Base-by-base conservation (phyloP, 2,113 vertebrate genomes). In the Oophaga pumilio region DNA sequence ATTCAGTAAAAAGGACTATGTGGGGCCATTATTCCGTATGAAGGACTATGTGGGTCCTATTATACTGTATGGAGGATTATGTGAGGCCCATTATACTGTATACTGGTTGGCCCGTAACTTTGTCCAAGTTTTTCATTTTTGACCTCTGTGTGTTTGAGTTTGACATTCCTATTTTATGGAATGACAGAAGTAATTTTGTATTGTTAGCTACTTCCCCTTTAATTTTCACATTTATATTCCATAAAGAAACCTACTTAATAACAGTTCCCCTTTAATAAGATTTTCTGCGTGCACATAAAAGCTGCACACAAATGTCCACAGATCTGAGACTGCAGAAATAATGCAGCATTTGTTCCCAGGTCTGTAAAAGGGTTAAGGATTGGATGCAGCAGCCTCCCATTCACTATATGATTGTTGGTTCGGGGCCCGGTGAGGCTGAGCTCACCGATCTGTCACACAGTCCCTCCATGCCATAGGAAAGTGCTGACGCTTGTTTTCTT, bases 401-500 rank as follows among this genome's bases (percentile, higher is more conserved):
- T 86, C 52, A 59, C 49, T 76, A 11, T 20, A 2, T 22, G 50
- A 80, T 56, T 69, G 85, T 26, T 86, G 62, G 60, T 64, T 18
- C 59, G 22, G 84, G 84, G 49, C 62, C 26, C 62, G 57, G 28
- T 81, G 78, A 81, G 78, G 57, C 15, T 86, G 49, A 79, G 76
- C 85, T 79, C 60, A 77, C 24, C 22, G 60, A 79, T 86, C 49
- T 68, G 74, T 86, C 76, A 69, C 68, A 74, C 73, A 56, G 76
- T 9, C 49, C 52, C 84, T 79, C 60, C 66, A 52, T 78, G 85
- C 20, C n/a, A 71, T 22, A 53, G 76, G 69, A 80, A 87, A 69
- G 77, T 68, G 85, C 85, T 87, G 85, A 87, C 85, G 64, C 26
- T 57, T 68, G 60, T 57, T 66, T 86, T 79, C 85, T 50, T 86